These are phyloP conservation scores for Cantharis nigra DNA, from an alignment of 2,888 invertebrate genomes.

Conservation along the genomic window DNA sequence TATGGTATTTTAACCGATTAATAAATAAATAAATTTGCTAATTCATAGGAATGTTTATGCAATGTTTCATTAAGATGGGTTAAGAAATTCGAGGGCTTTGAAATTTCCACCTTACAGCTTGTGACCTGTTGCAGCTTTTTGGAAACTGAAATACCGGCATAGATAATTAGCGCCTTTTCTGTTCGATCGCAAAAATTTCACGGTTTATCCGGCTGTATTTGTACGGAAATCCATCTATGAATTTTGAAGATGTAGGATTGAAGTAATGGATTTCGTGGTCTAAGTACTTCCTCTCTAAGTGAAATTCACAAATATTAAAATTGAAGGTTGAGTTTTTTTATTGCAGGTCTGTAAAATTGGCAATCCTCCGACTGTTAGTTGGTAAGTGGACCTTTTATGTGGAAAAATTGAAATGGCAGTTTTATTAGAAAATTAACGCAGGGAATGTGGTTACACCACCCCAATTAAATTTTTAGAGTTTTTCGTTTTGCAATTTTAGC, in stretches of 20 bases:
- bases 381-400: neutral
- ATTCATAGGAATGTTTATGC: too few relatives aligned
- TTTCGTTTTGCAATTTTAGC: too few relatives aligned
- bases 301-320: neutral
- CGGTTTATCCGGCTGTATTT: neutral
- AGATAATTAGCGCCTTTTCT: too few relatives aligned
- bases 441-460: neutral
- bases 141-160: neutral
- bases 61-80: too few relatives aligned
- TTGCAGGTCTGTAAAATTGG: neutral
- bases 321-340: neutral
- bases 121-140: too few relatives aligned
- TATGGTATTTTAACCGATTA: too few relatives aligned
- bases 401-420: neutral
- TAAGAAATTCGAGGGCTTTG: too few relatives aligned
- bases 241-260: neutral
- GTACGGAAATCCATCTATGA: neutral
- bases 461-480: neutral
- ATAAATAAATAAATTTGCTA: too few relatives aligned
- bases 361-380: neutral
- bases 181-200: too few relatives aligned
- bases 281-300: too few relatives aligned
- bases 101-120: too few relatives aligned
- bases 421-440: neutral
- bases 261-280: too few relatives aligned